phyloP scores from a whole-genome alignment of 2,113 vertebrate genomes.

The Epinephelus moara region DNA sequence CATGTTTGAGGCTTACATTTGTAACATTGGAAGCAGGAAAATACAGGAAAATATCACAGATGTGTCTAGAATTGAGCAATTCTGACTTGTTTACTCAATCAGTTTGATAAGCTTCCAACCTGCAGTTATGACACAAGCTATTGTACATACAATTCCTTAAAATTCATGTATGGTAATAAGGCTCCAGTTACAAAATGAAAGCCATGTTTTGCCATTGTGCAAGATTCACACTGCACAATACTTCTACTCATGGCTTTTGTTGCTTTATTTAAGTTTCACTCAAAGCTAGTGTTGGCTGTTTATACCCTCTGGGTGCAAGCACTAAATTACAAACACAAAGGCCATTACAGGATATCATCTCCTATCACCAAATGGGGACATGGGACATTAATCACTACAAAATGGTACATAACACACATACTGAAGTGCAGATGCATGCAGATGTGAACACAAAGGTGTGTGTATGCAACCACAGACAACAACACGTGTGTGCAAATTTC shows the following conservation, averaged over 20 bases:
- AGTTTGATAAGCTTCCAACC: background rate
- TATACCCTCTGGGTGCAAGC: slow-evolving; percentile 25
- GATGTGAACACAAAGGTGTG: background rate
- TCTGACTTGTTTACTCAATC: no score
- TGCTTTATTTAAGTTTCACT: background rate
- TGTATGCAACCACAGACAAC: background rate
- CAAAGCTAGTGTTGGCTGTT: slow-evolving; percentile 29
- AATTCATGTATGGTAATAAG: background rate
- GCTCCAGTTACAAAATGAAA: background rate
- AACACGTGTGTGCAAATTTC: background rate
- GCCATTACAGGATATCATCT: slow-evolving; percentile 62
- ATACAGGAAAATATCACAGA: no score
- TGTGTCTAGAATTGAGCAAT: no score
- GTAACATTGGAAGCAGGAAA: no score
- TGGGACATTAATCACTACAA: slow-evolving; percentile 57
- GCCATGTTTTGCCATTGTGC: background rate
- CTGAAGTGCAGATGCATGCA: background rate
- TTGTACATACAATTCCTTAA: background rate
- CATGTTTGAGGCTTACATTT: no score
- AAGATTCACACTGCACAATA: background rate
- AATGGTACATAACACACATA: slow-evolving; percentile 33
- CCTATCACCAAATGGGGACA: slow-evolving; percentile 36
- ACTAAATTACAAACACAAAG: slow-evolving; percentile 51
- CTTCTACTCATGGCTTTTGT: background rate
- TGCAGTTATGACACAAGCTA: background rate